Base-by-base conservation (phyloP, 2,113 vertebrate species). In the Misgurnus anguillicaudatus region DNA sequence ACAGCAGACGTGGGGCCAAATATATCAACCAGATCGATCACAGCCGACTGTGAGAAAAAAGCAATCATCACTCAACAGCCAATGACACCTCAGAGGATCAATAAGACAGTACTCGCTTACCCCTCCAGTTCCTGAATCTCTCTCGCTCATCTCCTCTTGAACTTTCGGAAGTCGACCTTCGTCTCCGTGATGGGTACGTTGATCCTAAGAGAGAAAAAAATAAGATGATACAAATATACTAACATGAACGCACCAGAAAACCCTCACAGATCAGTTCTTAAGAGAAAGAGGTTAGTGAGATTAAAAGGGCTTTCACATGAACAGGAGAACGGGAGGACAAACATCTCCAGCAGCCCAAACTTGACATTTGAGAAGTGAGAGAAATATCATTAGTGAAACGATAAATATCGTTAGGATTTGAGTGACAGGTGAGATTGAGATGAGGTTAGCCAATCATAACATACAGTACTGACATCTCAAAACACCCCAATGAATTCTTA, bases 1-100 rank as follows among this genome's bases (percentile, higher is more conserved):
- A 88, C 88, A 16, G 86, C 87, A 39, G 91, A 90, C 1, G 90
- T 83, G 0, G 94, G 82, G 17, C 92, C 91, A 1, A 98, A 98
- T 85, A 99, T 91, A 84, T 98, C 95, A 17, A 94, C 95, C 78
- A 98, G 92, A 78, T 99, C 96, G 88, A 95, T 84, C 89, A 96
- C 92, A 78, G 95, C 94, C 14, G 96, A 95, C 97, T 99, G 89
- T 1, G 78, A 51, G 78, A 68, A 70, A 80, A 89, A 67, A 69
- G 81, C 73, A 62, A 51, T 79, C n/a, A 14, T 58, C n/a, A 42
- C 16, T 24, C 7, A 0, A 16, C 19, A 57, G 58, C 16, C 60
- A 75, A 76, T 73, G 72, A 69, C 38, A 66, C 68, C 76, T 21
- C 60, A 66, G 71, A 82, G 77, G 67, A 68, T 19, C 6, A 38